Base-by-base conservation (phyloP, 2,113 vertebrate species). In the Seriola quinqueradiata region DNA sequence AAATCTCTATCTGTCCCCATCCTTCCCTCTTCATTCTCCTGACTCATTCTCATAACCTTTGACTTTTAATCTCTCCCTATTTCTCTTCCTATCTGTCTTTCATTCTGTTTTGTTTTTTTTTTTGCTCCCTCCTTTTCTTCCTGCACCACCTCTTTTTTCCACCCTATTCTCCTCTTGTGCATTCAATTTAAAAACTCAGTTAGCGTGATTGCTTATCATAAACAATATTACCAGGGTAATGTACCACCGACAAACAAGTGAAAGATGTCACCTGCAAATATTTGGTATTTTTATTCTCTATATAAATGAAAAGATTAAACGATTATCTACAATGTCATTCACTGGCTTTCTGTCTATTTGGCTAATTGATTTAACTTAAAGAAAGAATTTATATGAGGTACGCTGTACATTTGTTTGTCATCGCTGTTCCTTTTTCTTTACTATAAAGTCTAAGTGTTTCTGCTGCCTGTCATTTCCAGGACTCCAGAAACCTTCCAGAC, bases 101-200 rank as follows among this genome's bases (percentile, higher is more conserved):
- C 8, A 1, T 63, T 65, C 21, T 34, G 8, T 44, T 40, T 55
- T 8, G 8, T 7, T 5, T 8, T 46, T 6, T 2, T 8, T 46
- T 6, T 13, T 2, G 3, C 23, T 60, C 42, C 21, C 12, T 44
- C 21, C 13, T 28, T 68, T 65, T 23, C 58, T 52, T 9, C 21
- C 10, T 1, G 40, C 14, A 7, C 13, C 38, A 11, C 28, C 13
- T 69, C 3, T 46, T 55, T 68, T 42, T 65, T 32, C 17, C 16
- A 14, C 57, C 55, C 8, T 42, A 13, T 36, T 46, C 8, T 32
- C 16, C 28, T 38, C 25, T 38, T 77, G 63, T 61, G 9, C 34
- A 59, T 60, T 60, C 21, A 67, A 13, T 79, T 75, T 19, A 70
- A 64, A 40, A 71, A 34, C 9, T 73, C 23, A 46, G 36, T 65